Evolutionary conservation across 2,113 vertebrate genomes (phyloP).

Genomic region (Elanus axillaris): DNA sequence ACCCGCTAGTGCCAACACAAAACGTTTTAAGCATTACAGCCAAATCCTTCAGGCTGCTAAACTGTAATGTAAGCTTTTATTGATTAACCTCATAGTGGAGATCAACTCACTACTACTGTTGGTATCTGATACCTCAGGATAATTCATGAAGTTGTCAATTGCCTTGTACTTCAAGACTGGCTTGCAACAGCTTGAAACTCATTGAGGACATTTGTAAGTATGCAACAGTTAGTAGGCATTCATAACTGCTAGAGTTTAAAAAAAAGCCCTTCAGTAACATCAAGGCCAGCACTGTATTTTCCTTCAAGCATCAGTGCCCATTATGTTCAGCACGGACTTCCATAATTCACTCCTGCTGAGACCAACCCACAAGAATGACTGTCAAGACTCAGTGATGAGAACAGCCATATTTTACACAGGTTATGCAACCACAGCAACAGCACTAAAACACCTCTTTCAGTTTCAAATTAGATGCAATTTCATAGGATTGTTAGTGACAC

Average conservation of each 20-base stretch:
- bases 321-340: background rate
- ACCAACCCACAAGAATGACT: background rate
- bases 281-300: background rate
- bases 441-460: background rate
- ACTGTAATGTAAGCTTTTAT: background rate
- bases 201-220: background rate
- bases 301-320: background rate
- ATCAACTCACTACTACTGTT: background rate
- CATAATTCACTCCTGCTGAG: background rate
- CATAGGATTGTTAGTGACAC: background rate
- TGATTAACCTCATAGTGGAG: background rate
- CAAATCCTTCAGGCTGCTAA: background rate
- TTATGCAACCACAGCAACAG: background rate
- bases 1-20: background rate
- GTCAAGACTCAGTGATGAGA: background rate
- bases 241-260: background rate
- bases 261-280: background rate
- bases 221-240: background rate
- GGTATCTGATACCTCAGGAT: background rate
- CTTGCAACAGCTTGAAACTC: background rate
- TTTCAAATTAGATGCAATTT: background rate
- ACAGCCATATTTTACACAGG: background rate
- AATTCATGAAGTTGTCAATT: background rate
- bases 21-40: background rate
- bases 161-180: background rate